Base-by-base conservation (phyloP, 2,113 vertebrate genomes). In the Gila orcuttii region DNA sequence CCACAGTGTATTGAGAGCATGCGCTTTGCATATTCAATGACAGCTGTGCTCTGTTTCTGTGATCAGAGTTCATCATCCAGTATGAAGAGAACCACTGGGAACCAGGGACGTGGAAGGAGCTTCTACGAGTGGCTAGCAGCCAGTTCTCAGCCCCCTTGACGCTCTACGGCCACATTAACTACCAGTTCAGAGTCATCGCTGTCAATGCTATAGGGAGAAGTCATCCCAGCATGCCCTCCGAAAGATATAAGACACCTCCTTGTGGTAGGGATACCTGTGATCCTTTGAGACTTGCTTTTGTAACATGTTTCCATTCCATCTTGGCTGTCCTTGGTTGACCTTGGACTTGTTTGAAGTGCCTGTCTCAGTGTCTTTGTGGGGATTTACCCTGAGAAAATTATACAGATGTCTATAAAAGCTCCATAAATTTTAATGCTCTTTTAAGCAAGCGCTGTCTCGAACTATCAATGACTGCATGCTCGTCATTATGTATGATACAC, bases 181-280 rank as follows among this genome's bases (percentile, higher is more conserved):
- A 99, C 90, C 97, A 95, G 88, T 99, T 99, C 89, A 95, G 97
- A n/a, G 96, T 99, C 31, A 87, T 91, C 3, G 96, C 96, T 0
- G 83, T 96, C 62, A 99, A 99, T 3, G 92, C 89, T 2, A 94
- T 99, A 2, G 98, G 98, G 73, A 94, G 91, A 64, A 96, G 98
- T 88, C 92, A 81, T 50, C 95, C 97, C 0, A 98, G 98, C 76
- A 92, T 87, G 86, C 94, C 96, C 0, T 96, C 97, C 0, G 93
- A 94, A 83, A 94, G 92, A 86, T 94, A 96, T 23, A 93, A 94
- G 2, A 99, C 97, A 1, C 95, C 94, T 45, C 95, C 98, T 0
- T 94, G 96, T 92, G 97, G 98, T 99, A 91, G 59, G 89, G 47
- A 87, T 60, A 42, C 19, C 21, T 62, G 23, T 73, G 19, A 45